These are phyloP conservation scores for Alethe castanea DNA, from an alignment of 2,113 vertebrate genomes.

Conservation along the genomic window DNA sequence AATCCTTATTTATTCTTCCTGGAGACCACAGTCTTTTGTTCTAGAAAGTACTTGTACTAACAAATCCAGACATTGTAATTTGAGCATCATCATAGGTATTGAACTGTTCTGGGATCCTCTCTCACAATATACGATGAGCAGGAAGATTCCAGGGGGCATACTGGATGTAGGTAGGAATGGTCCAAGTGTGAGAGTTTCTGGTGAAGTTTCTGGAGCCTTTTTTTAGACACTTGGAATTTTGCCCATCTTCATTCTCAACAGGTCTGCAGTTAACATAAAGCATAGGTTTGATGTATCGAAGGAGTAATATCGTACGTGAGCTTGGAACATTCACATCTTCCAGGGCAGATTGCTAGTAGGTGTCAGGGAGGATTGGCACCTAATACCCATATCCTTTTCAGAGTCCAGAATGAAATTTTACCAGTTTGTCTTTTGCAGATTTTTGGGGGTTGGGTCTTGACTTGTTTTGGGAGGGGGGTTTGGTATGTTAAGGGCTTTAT, in stretches of 20 bases:
- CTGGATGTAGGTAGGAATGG: neutral
- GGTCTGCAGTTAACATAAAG: neutral
- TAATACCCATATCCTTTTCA: neutral
- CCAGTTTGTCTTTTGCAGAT: neutral
- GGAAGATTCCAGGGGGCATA: neutral
- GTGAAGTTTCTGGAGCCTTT: neutral
- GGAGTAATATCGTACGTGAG: neutral
- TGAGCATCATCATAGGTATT: neutral
- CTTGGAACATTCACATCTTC: neutral
- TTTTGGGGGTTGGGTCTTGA: neutral
- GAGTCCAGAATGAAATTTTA: neutral
- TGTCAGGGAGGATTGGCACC: neutral
- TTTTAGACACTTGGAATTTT: neutral
- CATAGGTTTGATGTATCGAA: neutral
- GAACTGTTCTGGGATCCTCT: fast-evolving
- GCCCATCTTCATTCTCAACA: neutral
- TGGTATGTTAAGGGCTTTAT: neutral
- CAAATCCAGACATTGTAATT: neutral
- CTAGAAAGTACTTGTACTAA: neutral
- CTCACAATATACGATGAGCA: neutral
- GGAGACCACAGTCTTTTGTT: neutral
- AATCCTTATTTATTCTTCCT: neutral
- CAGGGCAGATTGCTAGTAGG: neutral
- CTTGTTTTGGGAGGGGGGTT: neutral
- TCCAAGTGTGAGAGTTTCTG: neutral